phyloP scores from a whole-genome alignment of 2,797 vertebrate species.

The Acanthopagrus latus region DNA sequence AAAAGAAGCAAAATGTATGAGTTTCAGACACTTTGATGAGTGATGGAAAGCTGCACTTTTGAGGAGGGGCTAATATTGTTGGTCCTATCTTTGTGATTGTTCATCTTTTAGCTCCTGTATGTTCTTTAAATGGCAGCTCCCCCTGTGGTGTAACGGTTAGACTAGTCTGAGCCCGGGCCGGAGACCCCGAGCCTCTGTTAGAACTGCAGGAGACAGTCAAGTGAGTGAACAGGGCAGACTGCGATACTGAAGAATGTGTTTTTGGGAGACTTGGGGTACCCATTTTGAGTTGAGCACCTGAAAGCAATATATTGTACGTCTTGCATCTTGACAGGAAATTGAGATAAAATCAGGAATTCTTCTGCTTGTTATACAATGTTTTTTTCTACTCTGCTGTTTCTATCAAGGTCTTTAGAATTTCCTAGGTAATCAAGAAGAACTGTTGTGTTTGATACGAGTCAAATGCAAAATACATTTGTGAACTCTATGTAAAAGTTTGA shows the following conservation, averaged over 20 bases:
- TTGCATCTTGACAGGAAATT: constrained; percentile 82
- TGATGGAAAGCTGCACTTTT: constrained; percentile 74
- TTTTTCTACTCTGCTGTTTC: constrained; percentile 89
- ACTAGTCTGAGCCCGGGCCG: constrained; percentile 39
- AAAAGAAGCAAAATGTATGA: constrained; percentile 51
- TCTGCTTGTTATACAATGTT: constrained; percentile 86
- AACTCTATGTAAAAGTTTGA: constrained; percentile 82
- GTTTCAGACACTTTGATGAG: constrained; percentile 52
- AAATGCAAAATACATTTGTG: constrained; percentile 81
- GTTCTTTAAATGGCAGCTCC: constrained; percentile 74
- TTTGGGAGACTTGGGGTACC: constrained; percentile 49
- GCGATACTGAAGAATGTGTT: constrained; percentile 77
- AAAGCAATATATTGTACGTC: constrained; percentile 87
- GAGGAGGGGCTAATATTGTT: constrained; percentile 59
- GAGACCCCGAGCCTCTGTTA: constrained; percentile 35
- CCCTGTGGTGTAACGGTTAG: constrained; percentile 55
- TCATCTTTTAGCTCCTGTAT: constrained; percentile 60
- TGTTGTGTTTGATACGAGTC: constrained; percentile 83
- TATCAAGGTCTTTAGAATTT: constrained; percentile 86
- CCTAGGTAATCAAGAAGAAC: constrained; percentile 79
- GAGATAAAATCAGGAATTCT: constrained; percentile 87
- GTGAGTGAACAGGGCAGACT: constrained; percentile 40
- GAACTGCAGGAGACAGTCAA: constrained; percentile 32
- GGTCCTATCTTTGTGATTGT: constrained; percentile 74
- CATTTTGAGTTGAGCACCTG: constrained; percentile 81